A percentile compares a stretch with the other conserved stretches of the same genome.
Evolutionary conservation across 2,113 vertebrate species (phyloP).

Genomic region (Alethe castanea): DNA sequence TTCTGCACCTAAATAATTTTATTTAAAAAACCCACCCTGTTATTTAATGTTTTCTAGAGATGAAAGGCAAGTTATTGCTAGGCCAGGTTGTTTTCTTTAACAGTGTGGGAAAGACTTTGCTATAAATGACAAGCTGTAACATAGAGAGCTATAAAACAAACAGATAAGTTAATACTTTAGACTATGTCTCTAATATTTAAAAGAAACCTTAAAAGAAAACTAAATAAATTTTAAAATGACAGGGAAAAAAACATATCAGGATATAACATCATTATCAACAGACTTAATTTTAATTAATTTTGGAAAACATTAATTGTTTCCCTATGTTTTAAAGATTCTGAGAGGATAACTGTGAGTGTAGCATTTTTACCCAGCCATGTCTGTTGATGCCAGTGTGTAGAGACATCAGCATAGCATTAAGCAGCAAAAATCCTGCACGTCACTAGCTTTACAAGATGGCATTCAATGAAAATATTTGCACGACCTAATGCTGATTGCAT

Average conservation of each 20-base stretch:
- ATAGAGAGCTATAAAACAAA: not conserved
- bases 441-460: constrained; percentile 83
- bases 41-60: not conserved
- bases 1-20: not conserved
- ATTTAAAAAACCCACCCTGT: accelerated
- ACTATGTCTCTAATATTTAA: not conserved
- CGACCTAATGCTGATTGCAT: constrained; percentile 81
- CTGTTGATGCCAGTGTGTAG: not conserved
- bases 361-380: not conserved
- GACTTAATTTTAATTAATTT: not conserved
- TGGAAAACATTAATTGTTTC: not conserved
- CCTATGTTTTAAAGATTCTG: not conserved
- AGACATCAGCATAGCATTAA: constrained; percentile 19
- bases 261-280: not conserved
- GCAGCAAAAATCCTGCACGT: constrained; percentile 48
- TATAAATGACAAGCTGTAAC: not conserved
- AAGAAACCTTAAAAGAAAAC: not conserved
- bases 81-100: not conserved
- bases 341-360: not conserved
- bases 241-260: not conserved
- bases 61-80: not conserved
- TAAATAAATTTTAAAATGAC: not conserved
- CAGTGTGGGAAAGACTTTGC: not conserved
- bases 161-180: not conserved
- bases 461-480: constrained; percentile 83